Percentiles rank a stretch among this genome's conserved stretches.
Conservation (phyloP, 2,797 vertebrate genomes). For the Loris lydekkerianus region DNA sequence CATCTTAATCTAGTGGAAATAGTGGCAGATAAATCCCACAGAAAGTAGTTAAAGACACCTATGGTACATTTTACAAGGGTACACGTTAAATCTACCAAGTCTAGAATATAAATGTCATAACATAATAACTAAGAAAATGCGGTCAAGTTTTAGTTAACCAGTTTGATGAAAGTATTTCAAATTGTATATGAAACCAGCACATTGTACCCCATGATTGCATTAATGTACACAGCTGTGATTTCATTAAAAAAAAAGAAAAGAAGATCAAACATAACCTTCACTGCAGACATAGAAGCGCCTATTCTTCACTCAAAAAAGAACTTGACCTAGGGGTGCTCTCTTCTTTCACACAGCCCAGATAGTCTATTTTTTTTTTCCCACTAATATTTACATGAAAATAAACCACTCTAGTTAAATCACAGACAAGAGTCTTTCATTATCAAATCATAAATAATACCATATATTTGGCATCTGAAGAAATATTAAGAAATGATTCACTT, state of each 20-base stretch:
- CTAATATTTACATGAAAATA: constrained; percentile 53
- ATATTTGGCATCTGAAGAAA: not conserved
- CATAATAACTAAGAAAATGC: too few relatives aligned
- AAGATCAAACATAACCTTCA: constrained; percentile 82
- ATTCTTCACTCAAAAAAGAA: not conserved
- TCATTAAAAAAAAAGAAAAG: not conserved
- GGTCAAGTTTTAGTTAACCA: too few relatives aligned
- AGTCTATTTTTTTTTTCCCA: not conserved
- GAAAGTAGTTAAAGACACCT: constrained; percentile 82
- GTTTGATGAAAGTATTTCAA: too few relatives aligned
- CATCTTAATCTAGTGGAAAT: constrained; percentile 79
- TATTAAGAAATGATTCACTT: constrained; percentile 69
- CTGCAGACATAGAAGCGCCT: constrained; percentile 60
- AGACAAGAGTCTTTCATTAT: constrained; percentile 24
- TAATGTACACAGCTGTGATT: too few relatives aligned
- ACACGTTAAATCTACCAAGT: too few relatives aligned
- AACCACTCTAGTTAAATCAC: constrained; percentile 39
- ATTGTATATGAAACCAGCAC: too few relatives aligned
- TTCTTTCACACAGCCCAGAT: constrained; percentile 25
- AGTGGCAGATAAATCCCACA: constrained; percentile 85
- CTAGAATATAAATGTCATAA: too few relatives aligned
- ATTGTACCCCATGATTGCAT: too few relatives aligned
- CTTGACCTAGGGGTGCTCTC: constrained; percentile 34
- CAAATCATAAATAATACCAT: not conserved
- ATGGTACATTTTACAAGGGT: too few relatives aligned